Percentiles rank a stretch among this genome's conserved stretches.
Conservation (phyloP, 2,797 vertebrate species). For the Cottoperca gobio region DNA sequence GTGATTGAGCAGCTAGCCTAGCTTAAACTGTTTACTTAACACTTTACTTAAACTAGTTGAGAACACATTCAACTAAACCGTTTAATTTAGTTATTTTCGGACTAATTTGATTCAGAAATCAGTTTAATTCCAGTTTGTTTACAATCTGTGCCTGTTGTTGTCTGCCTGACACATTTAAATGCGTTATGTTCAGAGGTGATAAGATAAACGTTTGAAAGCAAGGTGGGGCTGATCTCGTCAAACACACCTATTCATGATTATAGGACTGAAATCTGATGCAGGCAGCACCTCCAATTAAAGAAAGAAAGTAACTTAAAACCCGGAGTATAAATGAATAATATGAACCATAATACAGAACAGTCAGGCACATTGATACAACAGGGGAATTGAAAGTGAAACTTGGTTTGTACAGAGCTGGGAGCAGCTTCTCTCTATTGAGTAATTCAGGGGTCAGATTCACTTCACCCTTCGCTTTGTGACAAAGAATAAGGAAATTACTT, state of each 20-base stretch:
- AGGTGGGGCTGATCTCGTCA: not conserved
- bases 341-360: not conserved
- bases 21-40: not conserved
- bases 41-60: not conserved
- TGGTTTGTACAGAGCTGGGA: not conserved
- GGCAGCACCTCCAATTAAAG: rapidly evolving
- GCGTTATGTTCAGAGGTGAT: not conserved
- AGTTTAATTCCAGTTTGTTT: not conserved
- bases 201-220: not conserved
- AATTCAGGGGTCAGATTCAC: not conserved
- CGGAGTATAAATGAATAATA: not conserved
- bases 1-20: not conserved
- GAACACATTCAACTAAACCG: rapidly evolving
- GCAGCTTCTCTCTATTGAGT: no score
- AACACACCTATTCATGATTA: not conserved
- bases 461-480: no score
- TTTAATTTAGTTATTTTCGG: not conserved
- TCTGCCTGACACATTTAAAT: not conserved
- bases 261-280: not conserved
- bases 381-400: conserved; percentile 46
- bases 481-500: not conserved
- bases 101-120: not conserved
- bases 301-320: not conserved
- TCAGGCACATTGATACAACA: rapidly evolving
- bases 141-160: not conserved